Percentiles rank a stretch among this genome's conserved stretches.
Conservation (phyloP, 2,797 vertebrate genomes). For the Meriones psammophilus region DNA sequence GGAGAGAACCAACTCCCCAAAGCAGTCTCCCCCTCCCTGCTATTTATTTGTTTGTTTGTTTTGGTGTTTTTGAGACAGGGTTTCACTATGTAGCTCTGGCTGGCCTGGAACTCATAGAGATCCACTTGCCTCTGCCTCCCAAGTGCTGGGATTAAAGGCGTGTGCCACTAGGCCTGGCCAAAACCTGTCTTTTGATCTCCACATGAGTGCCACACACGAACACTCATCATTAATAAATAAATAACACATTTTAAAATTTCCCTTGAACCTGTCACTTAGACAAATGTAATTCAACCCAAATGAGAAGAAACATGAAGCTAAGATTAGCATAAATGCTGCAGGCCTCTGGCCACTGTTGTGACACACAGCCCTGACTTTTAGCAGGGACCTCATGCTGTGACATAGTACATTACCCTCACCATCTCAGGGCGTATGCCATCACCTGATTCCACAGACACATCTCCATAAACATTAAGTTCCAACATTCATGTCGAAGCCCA, state of each 20-base stretch:
- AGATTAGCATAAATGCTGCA: not conserved
- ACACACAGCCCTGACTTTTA: too few relatives aligned
- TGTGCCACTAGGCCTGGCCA: not conserved
- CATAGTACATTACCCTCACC: not conserved
- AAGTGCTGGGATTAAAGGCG: not conserved
- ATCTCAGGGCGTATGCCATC: not conserved
- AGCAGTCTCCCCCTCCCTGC: not conserved
- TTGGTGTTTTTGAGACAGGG: not conserved
- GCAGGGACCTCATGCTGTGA: not conserved
- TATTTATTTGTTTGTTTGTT: not conserved
- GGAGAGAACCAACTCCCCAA: not conserved
- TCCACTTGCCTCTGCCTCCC: not conserved
- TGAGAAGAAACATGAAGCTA: not conserved
- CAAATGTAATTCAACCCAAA: not conserved
- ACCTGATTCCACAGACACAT: not conserved
- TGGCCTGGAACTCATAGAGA: not conserved
- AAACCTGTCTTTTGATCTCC: not conserved
- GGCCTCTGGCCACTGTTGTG: not conserved
- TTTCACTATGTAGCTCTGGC: not conserved
- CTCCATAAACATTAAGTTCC: not conserved
- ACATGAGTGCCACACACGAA: not conserved
- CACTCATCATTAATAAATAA: not conserved
- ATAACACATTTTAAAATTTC: not conserved
- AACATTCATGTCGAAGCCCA: not conserved
- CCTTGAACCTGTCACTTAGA: not conserved